Conservation (phyloP, 53 echinoderm and acorn worm species). For the Actinopyga echinites region DNA sequence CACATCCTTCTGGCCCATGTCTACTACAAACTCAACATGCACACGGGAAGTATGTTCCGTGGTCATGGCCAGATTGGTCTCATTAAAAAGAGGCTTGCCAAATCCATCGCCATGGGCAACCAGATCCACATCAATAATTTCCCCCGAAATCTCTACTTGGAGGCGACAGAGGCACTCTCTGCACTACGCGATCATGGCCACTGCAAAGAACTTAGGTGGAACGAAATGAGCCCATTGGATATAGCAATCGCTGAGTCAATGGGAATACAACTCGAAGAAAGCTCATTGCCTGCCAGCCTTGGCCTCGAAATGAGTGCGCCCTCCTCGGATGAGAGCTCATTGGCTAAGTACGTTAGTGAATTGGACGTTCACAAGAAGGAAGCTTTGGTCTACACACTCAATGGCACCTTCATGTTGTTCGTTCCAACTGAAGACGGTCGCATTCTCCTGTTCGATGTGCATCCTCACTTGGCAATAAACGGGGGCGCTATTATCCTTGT, state of each 20-base stretch:
- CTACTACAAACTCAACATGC: neutral
- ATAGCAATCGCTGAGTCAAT: neutral
- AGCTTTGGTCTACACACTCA: neutral
- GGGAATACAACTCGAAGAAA: neutral
- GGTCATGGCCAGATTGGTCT: neutral
- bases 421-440: neutral
- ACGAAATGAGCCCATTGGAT: no score
- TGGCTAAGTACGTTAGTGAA: neutral
- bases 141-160: neutral
- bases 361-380: neutral
- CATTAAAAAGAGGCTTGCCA: neutral
- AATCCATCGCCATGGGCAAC: neutral
- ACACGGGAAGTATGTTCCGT: neutral
- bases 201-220: no score
- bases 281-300: neutral
- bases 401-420: slow-evolving; percentile 13
- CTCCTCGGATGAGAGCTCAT: slow-evolving; percentile 5
- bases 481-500: slow-evolving; percentile 19
- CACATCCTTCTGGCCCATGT: neutral
- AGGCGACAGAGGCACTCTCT: slow-evolving; percentile 1
- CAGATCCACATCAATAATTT: neutral
- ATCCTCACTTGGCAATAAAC: neutral
- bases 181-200: no score
- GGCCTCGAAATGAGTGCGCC: neutral
- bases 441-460: slow-evolving; percentile 3